A percentile compares a stretch with the other conserved stretches of the same genome.
phyloP scores from a whole-genome alignment of 2,888 invertebrate species.

The Dexiosoma caninum region DNA sequence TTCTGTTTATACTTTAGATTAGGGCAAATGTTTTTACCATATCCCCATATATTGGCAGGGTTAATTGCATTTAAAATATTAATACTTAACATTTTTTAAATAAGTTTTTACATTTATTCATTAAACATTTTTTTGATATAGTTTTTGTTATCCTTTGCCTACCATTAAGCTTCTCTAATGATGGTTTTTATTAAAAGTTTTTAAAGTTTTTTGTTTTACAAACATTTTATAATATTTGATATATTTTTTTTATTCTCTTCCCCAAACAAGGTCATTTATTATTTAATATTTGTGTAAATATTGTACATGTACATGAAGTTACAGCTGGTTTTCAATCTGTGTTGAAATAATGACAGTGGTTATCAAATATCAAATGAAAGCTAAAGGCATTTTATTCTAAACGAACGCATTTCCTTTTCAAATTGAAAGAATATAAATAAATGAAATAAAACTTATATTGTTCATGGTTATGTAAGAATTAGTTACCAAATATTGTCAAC shows the following conservation, averaged over 20 bases:
- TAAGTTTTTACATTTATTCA: too few relatives aligned
- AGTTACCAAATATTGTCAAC: too few relatives aligned
- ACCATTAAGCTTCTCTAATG: neutral
- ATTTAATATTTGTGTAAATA: neutral
- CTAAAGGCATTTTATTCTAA: too few relatives aligned
- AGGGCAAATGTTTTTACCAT: too few relatives aligned
- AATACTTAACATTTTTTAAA: too few relatives aligned
- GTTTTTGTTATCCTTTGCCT: neutral
- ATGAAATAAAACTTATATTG: too few relatives aligned
- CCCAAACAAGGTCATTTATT: neutral
- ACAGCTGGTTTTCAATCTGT: neutral
- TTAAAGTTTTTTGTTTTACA: neutral
- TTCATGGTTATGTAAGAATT: too few relatives aligned
- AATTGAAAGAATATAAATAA: too few relatives aligned
- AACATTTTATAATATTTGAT: conserved; percentile 10
- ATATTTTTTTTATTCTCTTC: neutral
- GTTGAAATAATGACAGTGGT: neutral
- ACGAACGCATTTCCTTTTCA: too few relatives aligned
- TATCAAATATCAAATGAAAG: neutral
- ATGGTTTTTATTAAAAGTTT: neutral
- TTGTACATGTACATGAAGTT: neutral
- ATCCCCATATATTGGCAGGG: too few relatives aligned
- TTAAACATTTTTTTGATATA: neutral
- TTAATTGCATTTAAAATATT: too few relatives aligned
- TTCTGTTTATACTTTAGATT: too few relatives aligned